phyloP scores from a whole-genome alignment of 2,113 vertebrate species.

The Bettongia penicillata region DNA sequence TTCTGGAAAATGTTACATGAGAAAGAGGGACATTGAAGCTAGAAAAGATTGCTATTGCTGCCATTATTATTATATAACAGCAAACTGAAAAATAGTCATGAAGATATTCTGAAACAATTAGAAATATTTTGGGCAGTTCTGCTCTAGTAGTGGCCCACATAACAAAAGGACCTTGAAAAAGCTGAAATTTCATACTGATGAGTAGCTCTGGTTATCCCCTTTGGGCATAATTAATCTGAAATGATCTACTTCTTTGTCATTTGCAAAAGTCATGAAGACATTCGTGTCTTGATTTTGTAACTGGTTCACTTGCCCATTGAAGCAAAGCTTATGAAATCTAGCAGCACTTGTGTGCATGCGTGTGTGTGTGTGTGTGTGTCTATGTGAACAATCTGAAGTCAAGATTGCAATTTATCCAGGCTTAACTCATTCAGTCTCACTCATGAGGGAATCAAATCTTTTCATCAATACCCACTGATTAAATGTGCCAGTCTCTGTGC shows the following conservation, averaged over 20 bases:
- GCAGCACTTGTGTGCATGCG: constrained; percentile 30
- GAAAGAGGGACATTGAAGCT: neutral
- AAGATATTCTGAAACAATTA: constrained; percentile 5
- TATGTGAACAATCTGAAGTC: neutral
- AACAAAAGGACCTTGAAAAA: constrained; percentile 28
- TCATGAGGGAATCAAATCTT: neutral
- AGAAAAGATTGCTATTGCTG: neutral
- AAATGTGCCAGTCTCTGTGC: neutral
- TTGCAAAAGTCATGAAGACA: constrained; percentile 33
- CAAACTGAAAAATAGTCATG: neutral
- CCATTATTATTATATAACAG: neutral
- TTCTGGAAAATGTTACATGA: neutral
- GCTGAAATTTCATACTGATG: constrained; percentile 35
- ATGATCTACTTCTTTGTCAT: constrained; percentile 9
- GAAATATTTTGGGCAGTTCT: constrained; percentile 17
- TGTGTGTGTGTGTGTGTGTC: neutral
- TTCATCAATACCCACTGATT: neutral
- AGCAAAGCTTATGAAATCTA: constrained; percentile 30
- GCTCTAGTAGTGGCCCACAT: constrained; percentile 19
- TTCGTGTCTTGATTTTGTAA: neutral
- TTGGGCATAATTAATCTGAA: constrained; percentile 60
- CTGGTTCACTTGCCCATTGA: constrained; percentile 31
- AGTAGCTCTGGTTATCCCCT: constrained; percentile 43
- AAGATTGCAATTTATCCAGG: constrained; percentile 21
- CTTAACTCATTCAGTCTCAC: neutral